A percentile compares a stretch with the other conserved stretches of the same genome.
Evolutionary conservation across 1,140 invertebrate genomes (phyloP).

Genomic region (Mercenaria mercenaria): DNA sequence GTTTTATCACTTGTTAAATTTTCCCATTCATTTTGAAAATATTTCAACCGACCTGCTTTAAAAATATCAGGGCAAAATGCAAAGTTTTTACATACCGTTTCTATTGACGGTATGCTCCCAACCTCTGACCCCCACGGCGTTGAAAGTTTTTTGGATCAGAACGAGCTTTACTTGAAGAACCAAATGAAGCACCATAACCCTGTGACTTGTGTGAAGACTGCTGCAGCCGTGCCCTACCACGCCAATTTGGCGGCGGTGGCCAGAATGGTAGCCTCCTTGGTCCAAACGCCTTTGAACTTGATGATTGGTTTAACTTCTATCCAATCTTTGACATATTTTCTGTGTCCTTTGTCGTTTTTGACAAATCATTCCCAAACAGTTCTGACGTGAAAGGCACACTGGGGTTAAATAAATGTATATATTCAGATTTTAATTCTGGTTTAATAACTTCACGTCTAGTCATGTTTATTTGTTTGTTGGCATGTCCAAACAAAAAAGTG

Average conservation of each 20-base stretch:
- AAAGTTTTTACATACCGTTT: background rate
- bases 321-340: background rate
- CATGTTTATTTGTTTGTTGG: too few species aligned
- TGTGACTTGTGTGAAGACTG: background rate
- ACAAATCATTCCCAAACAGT: background rate
- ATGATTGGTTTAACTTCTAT: background rate
- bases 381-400: background rate
- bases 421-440: background rate
- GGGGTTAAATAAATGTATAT: background rate
- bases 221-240: background rate
- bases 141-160: background rate
- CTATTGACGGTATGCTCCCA: background rate
- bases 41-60: slow-evolving; percentile 39
- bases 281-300: background rate
- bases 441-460: background rate
- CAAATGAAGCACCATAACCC: background rate
- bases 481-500: too few species aligned
- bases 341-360: background rate
- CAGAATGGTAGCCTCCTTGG: background rate
- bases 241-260: background rate
- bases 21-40: slow-evolving; percentile 47
- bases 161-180: background rate
- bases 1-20: slow-evolving; percentile 57
- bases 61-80: background rate
- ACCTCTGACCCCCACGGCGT: background rate